These are phyloP conservation scores for Octomys mimax DNA, from an alignment of 2,797 vertebrate species.

Conservation along the genomic window DNA sequence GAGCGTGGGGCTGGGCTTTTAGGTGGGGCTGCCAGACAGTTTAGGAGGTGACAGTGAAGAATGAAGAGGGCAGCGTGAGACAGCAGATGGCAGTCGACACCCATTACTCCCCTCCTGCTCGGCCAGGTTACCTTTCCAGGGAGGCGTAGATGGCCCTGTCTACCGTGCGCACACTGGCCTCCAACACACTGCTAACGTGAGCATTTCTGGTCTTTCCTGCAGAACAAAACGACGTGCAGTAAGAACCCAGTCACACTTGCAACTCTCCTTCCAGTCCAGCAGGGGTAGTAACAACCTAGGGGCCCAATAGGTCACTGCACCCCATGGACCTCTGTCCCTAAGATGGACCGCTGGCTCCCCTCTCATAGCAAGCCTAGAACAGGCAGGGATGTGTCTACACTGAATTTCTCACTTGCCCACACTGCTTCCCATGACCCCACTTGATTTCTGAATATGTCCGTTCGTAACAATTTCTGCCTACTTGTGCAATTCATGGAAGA, in stretches of 20 bases:
- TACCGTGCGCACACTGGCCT: conserved; percentile 85
- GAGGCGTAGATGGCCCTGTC: conserved; percentile 79
- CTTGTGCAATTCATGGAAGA: background rate
- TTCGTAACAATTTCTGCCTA: background rate
- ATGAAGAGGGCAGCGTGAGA: background rate
- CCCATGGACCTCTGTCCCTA: rapidly evolving
- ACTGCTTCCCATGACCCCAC: too few species aligned
- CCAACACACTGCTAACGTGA: conserved; percentile 79
- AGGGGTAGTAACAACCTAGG: rapidly evolving
- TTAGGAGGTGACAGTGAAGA: rapidly evolving
- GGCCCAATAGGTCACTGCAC: rapidly evolving
- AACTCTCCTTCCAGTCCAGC: too few species aligned
- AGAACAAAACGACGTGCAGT: background rate
- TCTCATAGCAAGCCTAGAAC: rapidly evolving
- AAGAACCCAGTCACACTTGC: background rate
- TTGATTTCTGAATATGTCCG: background rate
- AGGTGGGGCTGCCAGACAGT: rapidly evolving
- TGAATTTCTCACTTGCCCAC: rapidly evolving
- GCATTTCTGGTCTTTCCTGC: conserved; percentile 79
- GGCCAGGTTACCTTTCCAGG: conserved; percentile 85
- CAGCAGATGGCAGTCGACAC: background rate
- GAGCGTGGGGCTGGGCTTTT: rapidly evolving
- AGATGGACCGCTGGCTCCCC: background rate
- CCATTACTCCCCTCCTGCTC: background rate
- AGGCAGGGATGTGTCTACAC: rapidly evolving